Evolutionary conservation across 2,888 invertebrate species (phyloP).

Genomic region (Hirudinaria manillensis): DNA sequence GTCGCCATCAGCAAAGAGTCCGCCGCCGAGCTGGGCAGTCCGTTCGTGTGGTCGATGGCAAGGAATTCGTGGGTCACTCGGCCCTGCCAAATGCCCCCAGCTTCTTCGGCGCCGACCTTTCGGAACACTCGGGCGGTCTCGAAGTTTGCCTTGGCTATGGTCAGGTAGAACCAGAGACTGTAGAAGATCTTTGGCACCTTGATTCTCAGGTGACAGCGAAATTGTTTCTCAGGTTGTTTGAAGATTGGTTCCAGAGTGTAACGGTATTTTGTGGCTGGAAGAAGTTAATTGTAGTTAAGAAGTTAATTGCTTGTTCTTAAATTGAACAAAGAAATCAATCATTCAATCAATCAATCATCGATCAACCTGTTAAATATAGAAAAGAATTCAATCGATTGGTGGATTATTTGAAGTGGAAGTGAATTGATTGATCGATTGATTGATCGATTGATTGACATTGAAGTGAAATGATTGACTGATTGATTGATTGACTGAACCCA

Average conservation of each 20-base stretch:
- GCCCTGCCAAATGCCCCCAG: conserved; percentile 36
- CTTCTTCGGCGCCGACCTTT: conserved; percentile 36
- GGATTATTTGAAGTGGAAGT: too few relatives aligned
- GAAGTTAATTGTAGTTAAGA: neutral
- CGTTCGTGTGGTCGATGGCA: conserved; percentile 42
- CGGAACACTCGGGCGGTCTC: conserved; percentile 37
- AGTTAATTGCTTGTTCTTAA: neutral
- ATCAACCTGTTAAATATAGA: too few relatives aligned
- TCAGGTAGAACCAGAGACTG: conserved; percentile 39
- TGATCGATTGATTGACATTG: too few relatives aligned
- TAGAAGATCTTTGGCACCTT: conserved; percentile 38
- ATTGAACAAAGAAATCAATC: neutral
- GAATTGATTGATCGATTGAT: too few relatives aligned
- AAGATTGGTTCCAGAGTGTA: conserved; percentile 49
- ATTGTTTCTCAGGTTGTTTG: conserved; percentile 41
- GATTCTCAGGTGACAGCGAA: conserved; percentile 38
- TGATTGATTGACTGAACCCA: neutral
- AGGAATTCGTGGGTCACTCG: conserved; percentile 42
- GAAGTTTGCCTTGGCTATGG: conserved; percentile 36
- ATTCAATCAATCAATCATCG: neutral
- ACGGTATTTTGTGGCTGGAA: conserved; percentile 47
- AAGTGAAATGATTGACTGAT: too few relatives aligned
- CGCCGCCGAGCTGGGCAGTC: conserved; percentile 43
- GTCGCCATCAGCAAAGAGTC: neutral
- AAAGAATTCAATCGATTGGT: too few relatives aligned